Evolutionary conservation across 2,888 invertebrate species (phyloP), one percentile per base, ranked within the genome.

Genomic region (Chrysomela aeneicollis): DNA sequence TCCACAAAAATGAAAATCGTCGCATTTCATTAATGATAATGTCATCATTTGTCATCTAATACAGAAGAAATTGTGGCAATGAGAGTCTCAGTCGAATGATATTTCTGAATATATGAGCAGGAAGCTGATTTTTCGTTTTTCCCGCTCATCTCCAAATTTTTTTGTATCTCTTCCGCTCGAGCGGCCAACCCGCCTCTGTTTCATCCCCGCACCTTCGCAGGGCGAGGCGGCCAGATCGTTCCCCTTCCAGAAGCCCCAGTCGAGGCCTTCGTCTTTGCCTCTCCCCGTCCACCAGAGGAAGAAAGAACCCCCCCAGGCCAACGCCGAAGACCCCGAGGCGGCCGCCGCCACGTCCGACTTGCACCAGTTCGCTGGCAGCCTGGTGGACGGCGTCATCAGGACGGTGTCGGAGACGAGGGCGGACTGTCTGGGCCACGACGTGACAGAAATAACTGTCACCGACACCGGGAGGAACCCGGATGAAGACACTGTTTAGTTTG

Each of bases 361-460:
- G 35, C 76, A 77, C 57, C 80, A 83, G 65, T 84, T 78, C 72
- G 84, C 83, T 1, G 82, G 81, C 32, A 79, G 76, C 63, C 71
- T 84, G 22, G 83, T 83, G 1, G 83, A 84, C 71, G 83, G 79
- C 6, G 83, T 82, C 8, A 82, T 84, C 22, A 79, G 78, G 71
- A 82, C 79, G 1, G 80, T 82, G 6, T 80, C 82, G 4, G 82
- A 82, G 68, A 71, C 73, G 6, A 73, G 68, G 22, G 74, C 70
- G 0, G 75, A 75, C 59, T 61, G 61, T 51, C 46, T 69, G 2
- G 71, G 71, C 19, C 58, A 59, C 0, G 63, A 71, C 51, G 71
- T 73, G 8, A 74, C 77, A 1, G 78, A 78, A 66, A 78, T 76
- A 51, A 77, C 76, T 10, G 73, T 77, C 9, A 77, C 78, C 3